phyloP scores from a whole-genome alignment of 2,888 invertebrate genomes.

The Dendrolimus houi region DNA sequence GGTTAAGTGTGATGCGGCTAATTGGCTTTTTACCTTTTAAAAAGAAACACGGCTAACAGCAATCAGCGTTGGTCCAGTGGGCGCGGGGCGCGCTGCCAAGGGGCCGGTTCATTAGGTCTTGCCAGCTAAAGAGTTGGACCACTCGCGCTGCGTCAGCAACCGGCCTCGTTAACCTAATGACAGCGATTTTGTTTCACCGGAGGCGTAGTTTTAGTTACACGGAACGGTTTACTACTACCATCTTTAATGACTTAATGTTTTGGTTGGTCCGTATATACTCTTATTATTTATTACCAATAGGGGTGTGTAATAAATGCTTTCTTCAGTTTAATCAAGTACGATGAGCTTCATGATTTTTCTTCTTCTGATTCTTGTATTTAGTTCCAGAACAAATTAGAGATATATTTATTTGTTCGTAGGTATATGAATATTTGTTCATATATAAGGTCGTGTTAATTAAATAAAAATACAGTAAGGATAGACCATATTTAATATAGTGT shows the following conservation, averaged over 20 bases:
- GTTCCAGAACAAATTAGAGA: neutral
- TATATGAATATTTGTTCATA: too few species aligned
- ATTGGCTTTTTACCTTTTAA: constrained; percentile 28
- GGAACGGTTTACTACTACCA: constrained; percentile 60
- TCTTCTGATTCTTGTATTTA: constrained; percentile 1
- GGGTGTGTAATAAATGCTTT: too few species aligned
- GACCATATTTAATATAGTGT: too few species aligned
- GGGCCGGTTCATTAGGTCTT: constrained; percentile 63
- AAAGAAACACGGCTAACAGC: constrained; percentile 32
- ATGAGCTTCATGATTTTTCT: neutral
- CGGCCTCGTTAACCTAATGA: constrained; percentile 71
- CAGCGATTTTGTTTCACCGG: constrained; percentile 62
- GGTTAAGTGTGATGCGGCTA: constrained; percentile 2
- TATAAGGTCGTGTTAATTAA: too few species aligned
- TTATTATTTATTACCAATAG: constrained; percentile 23
- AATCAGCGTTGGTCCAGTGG: constrained; percentile 34
- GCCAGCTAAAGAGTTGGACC: constrained; percentile 54
- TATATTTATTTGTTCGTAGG: too few species aligned
- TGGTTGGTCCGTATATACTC: constrained; percentile 48
- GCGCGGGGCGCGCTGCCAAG: constrained; percentile 37
- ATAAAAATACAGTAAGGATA: too few species aligned
- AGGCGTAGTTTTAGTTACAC: constrained; percentile 62
- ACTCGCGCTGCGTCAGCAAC: constrained; percentile 58
- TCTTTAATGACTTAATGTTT: constrained; percentile 61
- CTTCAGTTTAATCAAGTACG: neutral